Base-by-base conservation (phyloP, 2,113 vertebrate genomes). In the Sisor rabdophorus region DNA sequence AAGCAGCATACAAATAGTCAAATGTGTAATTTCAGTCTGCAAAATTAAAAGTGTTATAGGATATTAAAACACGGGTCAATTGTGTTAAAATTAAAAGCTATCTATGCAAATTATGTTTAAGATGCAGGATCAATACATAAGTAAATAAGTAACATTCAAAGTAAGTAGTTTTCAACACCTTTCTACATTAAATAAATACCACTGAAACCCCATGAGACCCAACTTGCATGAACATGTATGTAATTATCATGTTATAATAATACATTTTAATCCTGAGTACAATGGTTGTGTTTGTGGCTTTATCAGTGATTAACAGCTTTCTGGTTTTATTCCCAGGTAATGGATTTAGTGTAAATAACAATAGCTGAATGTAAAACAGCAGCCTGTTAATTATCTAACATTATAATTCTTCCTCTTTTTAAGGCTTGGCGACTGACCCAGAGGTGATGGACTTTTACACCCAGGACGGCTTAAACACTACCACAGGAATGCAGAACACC, bases 401-500 rank as follows among this genome's bases (percentile, higher is more conserved):
- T 56, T 58, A 58, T 75, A 40, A 20, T 30, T 17, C 36, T 19
- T 26, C 20, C 20, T 75, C 13, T 20, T 67, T 28, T 30, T 48
- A 11, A 58, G 53, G 20, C 7, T 1, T 17, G 8, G 36, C 13
- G 13, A 44, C 32, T 77, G 81, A 70, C 77, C 65, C 77, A 22
- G 81, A 53, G 68, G 61, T 73, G 69, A 61, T 11, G 32, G 63
- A 56, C 44, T 60, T 79, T 68, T 56, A 76, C 65, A 67, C 71
- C 59, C 71, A 30, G 56, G 30, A 50, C 73, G 69, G 60, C 58
- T 75, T 32, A 53, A 44, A 68, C 36, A 63, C 71, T 73, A 75
- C 73, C 54, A 44, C 73, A 77, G 77, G 81, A 85, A 83, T 85
- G 81, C 52, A 30, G 77, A 77, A 69, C 75, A 78, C 77, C 67